Evolutionary conservation across 1,140 invertebrate genomes (phyloP).

Genomic region (Cyclina sinensis): DNA sequence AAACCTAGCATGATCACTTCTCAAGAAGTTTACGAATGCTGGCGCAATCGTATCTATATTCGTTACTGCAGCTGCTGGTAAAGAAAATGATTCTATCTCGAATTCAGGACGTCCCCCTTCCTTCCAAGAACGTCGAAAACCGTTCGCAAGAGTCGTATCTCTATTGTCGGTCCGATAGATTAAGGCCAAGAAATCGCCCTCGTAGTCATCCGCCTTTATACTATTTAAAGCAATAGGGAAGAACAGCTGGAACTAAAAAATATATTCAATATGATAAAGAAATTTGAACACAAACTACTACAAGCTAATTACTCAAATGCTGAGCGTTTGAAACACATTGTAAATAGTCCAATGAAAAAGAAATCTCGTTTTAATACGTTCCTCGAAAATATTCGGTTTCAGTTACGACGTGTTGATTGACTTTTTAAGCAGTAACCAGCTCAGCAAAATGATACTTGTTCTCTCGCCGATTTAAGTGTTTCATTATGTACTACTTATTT

Average conservation of each 20-base stretch:
- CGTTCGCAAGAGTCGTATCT: background rate
- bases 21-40: background rate
- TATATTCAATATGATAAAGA: too few relatives aligned
- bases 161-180: slow-evolving; percentile 7
- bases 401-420: too few relatives aligned
- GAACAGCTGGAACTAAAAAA: background rate
- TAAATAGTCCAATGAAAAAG: too few relatives aligned
- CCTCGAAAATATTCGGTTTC: too few relatives aligned
- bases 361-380: too few relatives aligned
- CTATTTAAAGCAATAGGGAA: slow-evolving; percentile 5
- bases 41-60: background rate
- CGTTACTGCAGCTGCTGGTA: background rate
- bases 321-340: too few relatives aligned
- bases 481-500: too few relatives aligned
- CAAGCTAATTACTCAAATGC: too few relatives aligned
- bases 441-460: too few relatives aligned
- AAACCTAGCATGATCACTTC: slow-evolving; percentile 58
- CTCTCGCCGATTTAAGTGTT: too few relatives aligned
- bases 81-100: slow-evolving; percentile 30
- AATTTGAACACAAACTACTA: too few relatives aligned
- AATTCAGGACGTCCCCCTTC: background rate
- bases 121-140: background rate
- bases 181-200: slow-evolving; percentile 18
- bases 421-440: too few relatives aligned
- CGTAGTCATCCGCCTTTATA: background rate